Evolutionary conservation across 2,888 invertebrate species (phyloP).

Genomic region (Mythimna ferrago): DNA sequence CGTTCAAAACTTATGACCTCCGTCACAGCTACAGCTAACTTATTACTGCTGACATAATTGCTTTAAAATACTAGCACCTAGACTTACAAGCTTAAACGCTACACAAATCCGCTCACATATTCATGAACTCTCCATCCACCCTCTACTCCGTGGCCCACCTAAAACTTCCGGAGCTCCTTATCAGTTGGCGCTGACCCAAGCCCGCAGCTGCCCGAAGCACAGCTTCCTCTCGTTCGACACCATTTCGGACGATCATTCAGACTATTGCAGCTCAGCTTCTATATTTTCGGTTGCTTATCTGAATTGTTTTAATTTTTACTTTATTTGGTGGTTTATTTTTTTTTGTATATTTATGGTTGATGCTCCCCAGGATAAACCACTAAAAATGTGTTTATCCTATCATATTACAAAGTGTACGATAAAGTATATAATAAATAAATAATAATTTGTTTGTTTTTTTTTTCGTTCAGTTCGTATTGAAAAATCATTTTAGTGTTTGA

Average conservation of each 20-base stretch:
- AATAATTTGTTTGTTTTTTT: no score
- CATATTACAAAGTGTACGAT: no score
- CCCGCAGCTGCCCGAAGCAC: constrained; percentile 57
- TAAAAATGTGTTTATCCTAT: no score
- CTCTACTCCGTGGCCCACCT: constrained; percentile 33
- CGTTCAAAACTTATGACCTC: no score
- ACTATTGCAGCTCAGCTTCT: constrained; percentile 29
- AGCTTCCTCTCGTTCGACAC: constrained; percentile 48
- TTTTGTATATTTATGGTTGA: neutral
- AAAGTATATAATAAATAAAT: no score
- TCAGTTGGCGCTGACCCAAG: constrained; percentile 55
- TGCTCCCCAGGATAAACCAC: no score
- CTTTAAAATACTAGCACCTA: no score
- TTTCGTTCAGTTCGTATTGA: no score
- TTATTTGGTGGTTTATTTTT: neutral
- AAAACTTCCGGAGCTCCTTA: constrained; percentile 54
- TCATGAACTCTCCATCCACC: neutral
- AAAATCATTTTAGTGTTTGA: no score
- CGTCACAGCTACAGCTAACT: no score
- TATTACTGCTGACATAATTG: no score
- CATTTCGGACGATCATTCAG: constrained; percentile 32
- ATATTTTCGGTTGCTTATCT: constrained; percentile 30
- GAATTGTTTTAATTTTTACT: neutral
- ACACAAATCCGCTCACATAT: neutral
- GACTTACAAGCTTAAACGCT: neutral